phyloP scores from a whole-genome alignment of 1,140 invertebrate species.

The Oppia nitens region DNA sequence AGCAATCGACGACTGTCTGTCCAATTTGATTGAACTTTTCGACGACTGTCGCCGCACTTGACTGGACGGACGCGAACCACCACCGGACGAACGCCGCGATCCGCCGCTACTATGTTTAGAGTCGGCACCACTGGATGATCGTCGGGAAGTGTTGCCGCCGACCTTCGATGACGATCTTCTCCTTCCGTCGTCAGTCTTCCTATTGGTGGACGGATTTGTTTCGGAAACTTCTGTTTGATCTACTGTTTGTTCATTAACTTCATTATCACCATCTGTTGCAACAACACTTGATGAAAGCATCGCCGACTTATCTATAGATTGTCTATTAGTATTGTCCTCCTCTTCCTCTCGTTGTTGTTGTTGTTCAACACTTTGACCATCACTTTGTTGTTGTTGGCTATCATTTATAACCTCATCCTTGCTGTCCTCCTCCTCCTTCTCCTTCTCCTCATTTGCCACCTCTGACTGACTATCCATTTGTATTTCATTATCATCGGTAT shows the following conservation, averaged over 20 bases:
- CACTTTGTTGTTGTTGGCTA: too few species aligned
- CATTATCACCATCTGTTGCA: not conserved
- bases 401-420: not conserved
- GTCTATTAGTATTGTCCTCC: too few species aligned
- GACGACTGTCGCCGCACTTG: not conserved
- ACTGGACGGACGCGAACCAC: not conserved
- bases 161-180: not conserved
- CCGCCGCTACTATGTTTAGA: not conserved
- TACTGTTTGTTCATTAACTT: slow-evolving; percentile 2
- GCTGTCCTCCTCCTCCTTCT: not conserved
- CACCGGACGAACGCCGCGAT: not conserved
- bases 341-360: too few species aligned
- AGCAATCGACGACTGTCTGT: not conserved
- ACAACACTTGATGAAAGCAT: not conserved
- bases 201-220: not conserved
- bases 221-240: not conserved
- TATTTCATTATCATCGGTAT: not conserved
- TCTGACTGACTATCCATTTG: not conserved
- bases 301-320: not conserved
- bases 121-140: too few species aligned
- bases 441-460: not conserved
- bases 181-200: not conserved
- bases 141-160: too few species aligned
- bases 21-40: not conserved
- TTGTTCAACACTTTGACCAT: too few species aligned